Evolutionary conservation across 2,113 vertebrate species (phyloP).

Genomic region (Delphinus delphis): DNA sequence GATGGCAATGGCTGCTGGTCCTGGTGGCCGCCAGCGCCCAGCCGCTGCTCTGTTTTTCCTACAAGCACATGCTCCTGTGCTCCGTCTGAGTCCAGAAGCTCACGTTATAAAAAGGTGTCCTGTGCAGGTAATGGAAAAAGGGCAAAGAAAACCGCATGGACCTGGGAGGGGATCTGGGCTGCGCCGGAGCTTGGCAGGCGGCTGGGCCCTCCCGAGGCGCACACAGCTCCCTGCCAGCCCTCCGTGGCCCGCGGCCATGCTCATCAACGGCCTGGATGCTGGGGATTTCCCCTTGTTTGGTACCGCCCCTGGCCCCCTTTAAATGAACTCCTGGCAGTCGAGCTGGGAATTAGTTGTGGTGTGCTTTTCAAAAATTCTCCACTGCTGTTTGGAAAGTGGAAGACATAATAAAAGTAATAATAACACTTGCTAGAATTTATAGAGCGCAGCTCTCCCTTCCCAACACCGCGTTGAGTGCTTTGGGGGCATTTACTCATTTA

Average conservation of each 20-base stretch:
- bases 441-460: background rate
- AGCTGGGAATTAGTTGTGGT: background rate
- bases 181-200: slow-evolving; percentile 60
- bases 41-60: background rate
- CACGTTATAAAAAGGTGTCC: slow-evolving; percentile 42
- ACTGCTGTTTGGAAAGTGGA: background rate
- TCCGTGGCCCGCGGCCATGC: accelerated
- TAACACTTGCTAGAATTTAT: background rate
- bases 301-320: background rate
- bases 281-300: background rate
- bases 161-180: background rate
- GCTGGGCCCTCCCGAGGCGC: background rate
- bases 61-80: background rate
- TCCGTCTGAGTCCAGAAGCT: slow-evolving; percentile 26
- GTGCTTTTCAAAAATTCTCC: background rate
- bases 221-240: background rate
- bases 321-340: background rate
- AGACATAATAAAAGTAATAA: background rate
- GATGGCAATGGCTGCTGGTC: background rate
- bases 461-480: background rate
- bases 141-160: background rate
- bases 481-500: background rate
- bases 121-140: slow-evolving; percentile 46
- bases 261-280: background rate
- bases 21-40: background rate